Conservation (phyloP, 2,888 invertebrate genomes). For the Apamea sordens region DNA sequence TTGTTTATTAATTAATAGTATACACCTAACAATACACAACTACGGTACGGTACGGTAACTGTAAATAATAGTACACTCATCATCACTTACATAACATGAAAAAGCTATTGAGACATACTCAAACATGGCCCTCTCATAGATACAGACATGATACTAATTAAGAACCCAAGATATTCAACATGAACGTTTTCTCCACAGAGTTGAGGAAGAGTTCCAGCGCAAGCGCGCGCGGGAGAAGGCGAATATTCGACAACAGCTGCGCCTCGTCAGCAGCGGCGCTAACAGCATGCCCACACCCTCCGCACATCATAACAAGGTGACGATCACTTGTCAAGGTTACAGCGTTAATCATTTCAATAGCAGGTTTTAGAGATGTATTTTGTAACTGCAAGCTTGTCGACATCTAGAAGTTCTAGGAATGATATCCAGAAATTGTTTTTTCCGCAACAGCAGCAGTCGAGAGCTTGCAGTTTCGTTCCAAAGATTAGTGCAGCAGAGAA, state of each 20-base stretch:
- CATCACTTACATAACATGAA: neutral
- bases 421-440: neutral
- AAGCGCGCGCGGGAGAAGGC: constrained; percentile 95
- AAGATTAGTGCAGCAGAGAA: neutral
- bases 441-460: neutral
- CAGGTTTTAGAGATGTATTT: neutral
- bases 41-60: too few species aligned
- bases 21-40: too few species aligned
- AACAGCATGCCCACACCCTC: constrained; percentile 90
- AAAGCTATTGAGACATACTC: neutral
- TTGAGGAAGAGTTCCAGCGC: constrained; percentile 96
- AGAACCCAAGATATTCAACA: neutral
- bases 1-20: neutral
- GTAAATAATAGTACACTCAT: neutral
- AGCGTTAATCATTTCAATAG: neutral
- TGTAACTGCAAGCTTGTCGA: neutral
- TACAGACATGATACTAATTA: neutral
- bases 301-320: constrained; percentile 81
- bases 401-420: neutral
- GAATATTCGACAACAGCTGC: constrained; percentile 93
- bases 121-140: neutral
- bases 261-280: constrained; percentile 92
- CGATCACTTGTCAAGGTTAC: too few species aligned
- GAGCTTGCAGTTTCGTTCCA: neutral
- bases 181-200: constrained; percentile 82